These are phyloP conservation scores for Eidolon helvum DNA, from an alignment of 2,113 vertebrate species.

Conservation along the genomic window DNA sequence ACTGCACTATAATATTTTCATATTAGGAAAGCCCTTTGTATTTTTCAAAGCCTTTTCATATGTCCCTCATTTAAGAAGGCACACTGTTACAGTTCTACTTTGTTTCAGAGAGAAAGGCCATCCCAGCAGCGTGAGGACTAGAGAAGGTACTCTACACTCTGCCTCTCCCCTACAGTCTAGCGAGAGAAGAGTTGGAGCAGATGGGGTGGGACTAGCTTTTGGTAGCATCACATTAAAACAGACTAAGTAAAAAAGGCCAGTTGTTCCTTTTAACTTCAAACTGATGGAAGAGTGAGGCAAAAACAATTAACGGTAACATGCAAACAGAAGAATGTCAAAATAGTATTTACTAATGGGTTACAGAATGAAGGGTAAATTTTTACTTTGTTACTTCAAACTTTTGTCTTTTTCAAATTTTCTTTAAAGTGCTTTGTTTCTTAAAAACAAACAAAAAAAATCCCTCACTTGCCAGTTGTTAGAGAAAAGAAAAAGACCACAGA, in stretches of 20 bases:
- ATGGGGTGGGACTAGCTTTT: not conserved
- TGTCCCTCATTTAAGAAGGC: not conserved
- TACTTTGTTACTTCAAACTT: constrained; percentile 19
- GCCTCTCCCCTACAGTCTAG: not conserved
- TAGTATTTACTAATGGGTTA: not conserved
- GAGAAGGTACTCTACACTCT: not conserved
- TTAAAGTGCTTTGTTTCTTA: not conserved
- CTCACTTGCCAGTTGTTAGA: constrained; percentile 6
- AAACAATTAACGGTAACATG: not conserved
- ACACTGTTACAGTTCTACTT: not conserved
- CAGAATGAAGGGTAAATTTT: not conserved
- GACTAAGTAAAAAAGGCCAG: not conserved
- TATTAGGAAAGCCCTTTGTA: not conserved
- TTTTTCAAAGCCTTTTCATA: not conserved
- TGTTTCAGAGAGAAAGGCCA: not conserved
- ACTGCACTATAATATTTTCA: not conserved
- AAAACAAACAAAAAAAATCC: not conserved
- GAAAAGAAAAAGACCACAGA: not conserved
- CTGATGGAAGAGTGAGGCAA: not conserved
- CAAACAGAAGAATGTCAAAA: not conserved
- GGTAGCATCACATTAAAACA: not conserved
- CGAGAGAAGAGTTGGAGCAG: not conserved
- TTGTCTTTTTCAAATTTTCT: not conserved
- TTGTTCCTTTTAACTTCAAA: not conserved
- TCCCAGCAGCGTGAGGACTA: accelerated